Conservation (phyloP, 1,140 invertebrate genomes). For the Leptoteleia sp. region DNA sequence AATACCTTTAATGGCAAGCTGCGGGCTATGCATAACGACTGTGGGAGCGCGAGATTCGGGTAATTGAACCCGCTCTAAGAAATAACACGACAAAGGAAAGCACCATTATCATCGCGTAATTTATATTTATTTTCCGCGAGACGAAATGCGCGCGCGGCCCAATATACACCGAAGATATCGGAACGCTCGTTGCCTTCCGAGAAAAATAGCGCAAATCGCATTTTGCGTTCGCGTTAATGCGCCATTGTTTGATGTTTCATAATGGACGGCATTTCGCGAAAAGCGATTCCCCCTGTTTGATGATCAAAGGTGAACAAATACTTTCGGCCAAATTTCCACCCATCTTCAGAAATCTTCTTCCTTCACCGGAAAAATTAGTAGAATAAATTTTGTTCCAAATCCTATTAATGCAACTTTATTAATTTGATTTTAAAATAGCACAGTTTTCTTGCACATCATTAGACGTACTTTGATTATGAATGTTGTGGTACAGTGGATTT, state of each 20-base stretch:
- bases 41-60: slow-evolving; percentile 43
- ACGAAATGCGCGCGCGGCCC: slow-evolving; percentile 16
- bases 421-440: no score
- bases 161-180: slow-evolving; percentile 20
- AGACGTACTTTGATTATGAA: no score
- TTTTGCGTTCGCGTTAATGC: slow-evolving; percentile 26
- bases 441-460: no score
- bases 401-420: no score
- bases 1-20: slow-evolving; percentile 54
- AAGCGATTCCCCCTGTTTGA: slow-evolving; percentile 1
- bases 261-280: slow-evolving; percentile 20
- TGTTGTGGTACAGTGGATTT: no score
- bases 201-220: not conserved
- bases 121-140: slow-evolving; percentile 54
- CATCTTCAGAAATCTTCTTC: no score
- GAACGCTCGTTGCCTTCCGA: slow-evolving; percentile 1
- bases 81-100: slow-evolving; percentile 53
- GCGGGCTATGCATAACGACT: slow-evolving; percentile 56
- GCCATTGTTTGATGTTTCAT: slow-evolving; percentile 20
- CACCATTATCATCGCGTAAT: slow-evolving; percentile 48
- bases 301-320: no score
- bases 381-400: no score
- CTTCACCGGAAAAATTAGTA: no score
- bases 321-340: no score
- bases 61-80: slow-evolving; percentile 48